Conservation (phyloP, 2,797 vertebrate species). For the Platalea minor region DNA sequence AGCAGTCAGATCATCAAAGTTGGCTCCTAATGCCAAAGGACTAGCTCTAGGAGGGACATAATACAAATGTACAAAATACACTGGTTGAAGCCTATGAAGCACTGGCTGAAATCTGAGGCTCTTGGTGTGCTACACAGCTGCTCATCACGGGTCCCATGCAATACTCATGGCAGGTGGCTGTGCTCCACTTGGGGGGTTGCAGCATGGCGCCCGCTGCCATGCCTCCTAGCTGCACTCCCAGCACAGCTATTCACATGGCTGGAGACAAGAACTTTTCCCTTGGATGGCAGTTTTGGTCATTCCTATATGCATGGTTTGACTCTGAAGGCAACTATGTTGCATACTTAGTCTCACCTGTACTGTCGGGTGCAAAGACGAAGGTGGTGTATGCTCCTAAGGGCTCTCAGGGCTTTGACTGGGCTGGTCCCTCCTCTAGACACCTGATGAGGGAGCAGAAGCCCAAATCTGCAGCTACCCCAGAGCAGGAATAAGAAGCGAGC, state of each 20-base stretch:
- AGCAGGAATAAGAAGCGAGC: not conserved
- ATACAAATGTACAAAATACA: not conserved
- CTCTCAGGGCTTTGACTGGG: not conserved
- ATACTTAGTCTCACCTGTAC: not conserved
- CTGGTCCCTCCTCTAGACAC: not conserved
- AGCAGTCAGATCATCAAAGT: no score
- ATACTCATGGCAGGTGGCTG: not conserved
- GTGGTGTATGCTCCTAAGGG: not conserved
- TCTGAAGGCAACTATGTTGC: not conserved
- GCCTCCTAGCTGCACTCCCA: not conserved
- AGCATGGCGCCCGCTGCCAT: rapidly evolving
- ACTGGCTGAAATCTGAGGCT: not conserved
- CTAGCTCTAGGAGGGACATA: not conserved
- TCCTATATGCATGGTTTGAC: not conserved
- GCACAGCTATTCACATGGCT: not conserved
- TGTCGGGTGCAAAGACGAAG: not conserved
- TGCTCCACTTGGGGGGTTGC: not conserved
- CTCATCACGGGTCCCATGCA: rapidly evolving
- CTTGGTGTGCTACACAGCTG: not conserved
- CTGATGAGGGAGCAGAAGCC: not conserved
- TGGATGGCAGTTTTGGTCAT: not conserved
- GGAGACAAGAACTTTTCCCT: not conserved
- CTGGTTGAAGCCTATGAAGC: not conserved
- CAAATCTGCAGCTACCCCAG: not conserved
- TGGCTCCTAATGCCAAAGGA: not conserved